phyloP scores from a whole-genome alignment of 2,888 invertebrate genomes.

The Dichetophora obliterata region DNA sequence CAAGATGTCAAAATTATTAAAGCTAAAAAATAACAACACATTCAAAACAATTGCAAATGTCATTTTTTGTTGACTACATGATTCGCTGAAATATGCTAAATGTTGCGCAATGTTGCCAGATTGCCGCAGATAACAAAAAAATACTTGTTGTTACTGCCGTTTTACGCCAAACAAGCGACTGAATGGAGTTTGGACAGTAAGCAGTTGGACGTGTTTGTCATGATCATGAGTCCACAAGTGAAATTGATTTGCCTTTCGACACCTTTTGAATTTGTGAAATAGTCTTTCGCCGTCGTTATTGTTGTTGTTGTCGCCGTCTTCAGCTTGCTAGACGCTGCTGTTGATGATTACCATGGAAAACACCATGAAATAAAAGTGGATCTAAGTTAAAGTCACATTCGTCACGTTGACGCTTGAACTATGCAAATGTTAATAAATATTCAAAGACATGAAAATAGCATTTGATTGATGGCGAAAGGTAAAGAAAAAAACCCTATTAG shows the following conservation, averaged over 20 bases:
- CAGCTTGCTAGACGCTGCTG: neutral
- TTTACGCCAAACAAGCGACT: too few species aligned
- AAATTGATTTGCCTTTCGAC: conserved; percentile 33
- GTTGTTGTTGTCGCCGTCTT: too few species aligned
- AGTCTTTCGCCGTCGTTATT: too few species aligned
- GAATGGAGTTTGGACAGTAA: neutral
- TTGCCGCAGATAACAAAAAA: neutral
- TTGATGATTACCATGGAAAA: neutral
- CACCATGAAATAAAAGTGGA: neutral
- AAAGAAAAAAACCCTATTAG: too few species aligned
- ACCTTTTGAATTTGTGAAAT: conserved; percentile 15
- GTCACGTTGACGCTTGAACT: conserved; percentile 28
- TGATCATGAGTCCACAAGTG: conserved; percentile 14
- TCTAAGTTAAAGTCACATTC: conserved; percentile 7
- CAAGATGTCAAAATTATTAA: too few species aligned
- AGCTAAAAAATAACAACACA: neutral
- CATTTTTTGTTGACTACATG: neutral
- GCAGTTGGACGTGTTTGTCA: conserved; percentile 14
- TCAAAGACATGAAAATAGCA: too few species aligned
- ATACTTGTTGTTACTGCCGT: conserved; percentile 6
- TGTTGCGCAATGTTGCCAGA: neutral
- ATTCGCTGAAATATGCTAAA: conserved; percentile 11
- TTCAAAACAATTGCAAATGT: conserved; percentile 21
- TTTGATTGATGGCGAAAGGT: too few species aligned
- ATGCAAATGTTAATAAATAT: conserved; percentile 5